phyloP scores from a whole-genome alignment of 2,888 invertebrate species.

The Ariolimax columbianus region DNA sequence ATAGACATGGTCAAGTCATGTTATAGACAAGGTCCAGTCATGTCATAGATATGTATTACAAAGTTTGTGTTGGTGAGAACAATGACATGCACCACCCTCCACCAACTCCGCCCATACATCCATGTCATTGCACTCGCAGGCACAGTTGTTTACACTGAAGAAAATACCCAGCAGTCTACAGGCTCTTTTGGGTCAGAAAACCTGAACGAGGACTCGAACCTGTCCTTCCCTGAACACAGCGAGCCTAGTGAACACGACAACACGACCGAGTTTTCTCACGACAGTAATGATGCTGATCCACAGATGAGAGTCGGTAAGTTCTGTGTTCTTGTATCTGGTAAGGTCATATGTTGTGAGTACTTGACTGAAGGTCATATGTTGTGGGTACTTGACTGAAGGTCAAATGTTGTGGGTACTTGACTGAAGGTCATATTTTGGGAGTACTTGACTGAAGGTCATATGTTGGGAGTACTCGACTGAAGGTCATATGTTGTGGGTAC shows the following conservation, averaged over 20 bases:
- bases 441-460: too few species aligned
- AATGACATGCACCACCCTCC: too few species aligned
- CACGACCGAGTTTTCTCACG: slow-evolving; percentile 63
- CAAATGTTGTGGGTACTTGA: too few species aligned
- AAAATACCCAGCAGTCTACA: slow-evolving; percentile 73
- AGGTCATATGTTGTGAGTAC: neutral
- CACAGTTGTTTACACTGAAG: slow-evolving; percentile 69
- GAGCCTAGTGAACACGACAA: slow-evolving; percentile 52
- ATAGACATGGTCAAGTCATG: too few species aligned
- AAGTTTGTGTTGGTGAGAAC: too few species aligned
- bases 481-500: too few species aligned
- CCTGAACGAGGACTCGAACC: slow-evolving; percentile 75
- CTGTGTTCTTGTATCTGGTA: neutral
- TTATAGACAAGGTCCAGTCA: too few species aligned
- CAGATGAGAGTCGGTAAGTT: slow-evolving; percentile 63
- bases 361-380: too few species aligned
- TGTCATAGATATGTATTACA: too few species aligned
- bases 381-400: too few species aligned
- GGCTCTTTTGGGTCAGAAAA: slow-evolving; percentile 69
- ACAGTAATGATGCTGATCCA: slow-evolving; percentile 72
- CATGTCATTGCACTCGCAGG: slow-evolving; percentile 45
- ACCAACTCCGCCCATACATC: neutral
- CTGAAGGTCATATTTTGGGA: too few species aligned
- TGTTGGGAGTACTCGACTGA: too few species aligned
- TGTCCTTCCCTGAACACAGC: slow-evolving; percentile 70